Base-by-base conservation (phyloP, 2,797 vertebrate species). In the Tiaroga cobitis region DNA sequence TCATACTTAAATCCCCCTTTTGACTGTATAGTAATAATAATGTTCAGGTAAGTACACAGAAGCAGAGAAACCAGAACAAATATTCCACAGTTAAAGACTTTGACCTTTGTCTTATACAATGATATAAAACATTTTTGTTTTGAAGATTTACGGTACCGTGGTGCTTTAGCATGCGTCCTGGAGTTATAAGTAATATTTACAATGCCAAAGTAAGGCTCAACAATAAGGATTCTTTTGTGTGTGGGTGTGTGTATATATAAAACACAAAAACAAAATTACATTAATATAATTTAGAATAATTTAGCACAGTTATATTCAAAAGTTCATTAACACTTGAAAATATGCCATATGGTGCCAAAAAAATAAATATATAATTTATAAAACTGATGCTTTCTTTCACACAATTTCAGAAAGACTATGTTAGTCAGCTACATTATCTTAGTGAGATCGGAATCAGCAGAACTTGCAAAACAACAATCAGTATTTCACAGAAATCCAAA, bases 61-160 rank as follows among this genome's bases (percentile, higher is more conserved):
- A 84, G 43, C 43, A 39, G 43, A 76, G 19, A 82, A 65, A 75
- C 39, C 43, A 39, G 24, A 41, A 51, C 16, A 37, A 3, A 8
- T 26, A 18, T 29, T 43, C 4, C 18, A 67, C 46, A 83, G 10
- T 56, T 59, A 68, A 72, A 77, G 49, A 78, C n/a, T 83, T 67
- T 76, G 72, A 67, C 43, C 82, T 54, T 34, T 74, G 24, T 61
- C 19, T 41, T 61, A 61, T 41, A 43, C 39, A 46, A 19, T 49
- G 15, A 39, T 29, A 80, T 34, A 83, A 83, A 83, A 67, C 6
- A n/a, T 15, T 15, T 76, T 21, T 67, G 43, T 41, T 74, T 21
- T 76, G 34, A 68, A 15, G 34, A 49, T 65, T 51, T n/a, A 39
- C 2, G 4, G 37, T 3, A 75, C 29, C 26, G 26, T 24, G 19